Evolutionary conservation across 2,113 vertebrate genomes (phyloP).

Genomic region (Tetraodon nigroviridis): DNA sequence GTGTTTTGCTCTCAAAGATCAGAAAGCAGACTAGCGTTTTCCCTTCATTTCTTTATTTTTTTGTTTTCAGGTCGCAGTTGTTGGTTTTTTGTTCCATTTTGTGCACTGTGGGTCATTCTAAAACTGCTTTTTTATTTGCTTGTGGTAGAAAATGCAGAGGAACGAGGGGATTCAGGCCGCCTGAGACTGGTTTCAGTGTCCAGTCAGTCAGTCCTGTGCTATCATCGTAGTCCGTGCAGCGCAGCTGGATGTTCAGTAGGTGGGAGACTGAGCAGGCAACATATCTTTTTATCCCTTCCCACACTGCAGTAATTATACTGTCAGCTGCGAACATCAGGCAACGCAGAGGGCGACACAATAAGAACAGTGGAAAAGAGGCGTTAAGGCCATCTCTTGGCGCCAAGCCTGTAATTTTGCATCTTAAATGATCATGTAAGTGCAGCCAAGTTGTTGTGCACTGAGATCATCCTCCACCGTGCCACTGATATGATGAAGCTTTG

Average conservation of each 20-base stretch:
- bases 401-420: constrained; percentile 80
- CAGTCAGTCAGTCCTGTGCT: background rate
- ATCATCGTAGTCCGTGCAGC: constrained; percentile 34
- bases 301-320: constrained; percentile 83
- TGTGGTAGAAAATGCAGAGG: no score
- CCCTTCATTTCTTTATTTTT: background rate
- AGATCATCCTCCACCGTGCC: constrained; percentile 41
- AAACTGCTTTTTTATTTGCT: no score
- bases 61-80: no score
- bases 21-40: background rate
- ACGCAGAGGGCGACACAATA: constrained; percentile 70
- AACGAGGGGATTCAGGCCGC: background rate
- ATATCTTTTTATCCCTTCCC: constrained; percentile 77
- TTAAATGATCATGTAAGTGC: constrained; percentile 76
- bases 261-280: constrained; percentile 71
- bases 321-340: constrained; percentile 73
- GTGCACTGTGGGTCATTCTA: no score
- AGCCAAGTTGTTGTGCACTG: constrained; percentile 61
- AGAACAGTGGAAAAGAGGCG: constrained; percentile 74
- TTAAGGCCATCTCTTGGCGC: constrained; percentile 65
- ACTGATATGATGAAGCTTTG: constrained; percentile 57
- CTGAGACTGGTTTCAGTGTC: constrained; percentile 10
- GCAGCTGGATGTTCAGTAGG: constrained; percentile 82
- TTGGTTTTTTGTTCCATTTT: no score
- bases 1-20: background rate